These are phyloP conservation scores for Drosophila nr. perissopoda DNA, from an alignment of 2,888 invertebrate species.

Conservation along the genomic window DNA sequence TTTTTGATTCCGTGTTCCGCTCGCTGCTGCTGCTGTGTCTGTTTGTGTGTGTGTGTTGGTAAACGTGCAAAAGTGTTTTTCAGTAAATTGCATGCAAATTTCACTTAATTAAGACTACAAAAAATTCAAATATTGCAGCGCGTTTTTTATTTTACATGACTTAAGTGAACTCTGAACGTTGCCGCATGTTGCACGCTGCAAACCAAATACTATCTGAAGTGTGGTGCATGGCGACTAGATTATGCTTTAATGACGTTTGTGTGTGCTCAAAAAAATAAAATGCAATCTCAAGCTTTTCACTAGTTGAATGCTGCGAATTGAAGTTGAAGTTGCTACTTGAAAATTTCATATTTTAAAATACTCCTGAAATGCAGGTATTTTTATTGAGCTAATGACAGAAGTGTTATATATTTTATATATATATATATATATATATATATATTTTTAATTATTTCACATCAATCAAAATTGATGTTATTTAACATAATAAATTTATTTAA, in stretches of 20 bases:
- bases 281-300: slow-evolving; percentile 21
- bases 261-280: background rate
- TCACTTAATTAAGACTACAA: slow-evolving; percentile 50
- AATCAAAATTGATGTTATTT: no score
- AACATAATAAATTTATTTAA: background rate
- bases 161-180: slow-evolving; percentile 2
- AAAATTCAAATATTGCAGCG: slow-evolving; percentile 10
- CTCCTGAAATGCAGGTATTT: background rate
- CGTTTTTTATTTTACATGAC: slow-evolving; percentile 16
- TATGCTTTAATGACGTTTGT: slow-evolving; percentile 10
- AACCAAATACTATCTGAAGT: slow-evolving; percentile 3
- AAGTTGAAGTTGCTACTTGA: background rate
- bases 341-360: background rate
- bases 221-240: slow-evolving; percentile 3
- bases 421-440: background rate
- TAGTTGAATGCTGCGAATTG: slow-evolving; percentile 39
- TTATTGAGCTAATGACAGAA: no score
- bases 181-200: slow-evolving; percentile 24
- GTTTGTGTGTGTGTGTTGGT: slow-evolving; percentile 15
- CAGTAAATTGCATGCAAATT: slow-evolving; percentile 72
- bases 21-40: slow-evolving; percentile 3
- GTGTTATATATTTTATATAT: background rate
- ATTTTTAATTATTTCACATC: no score
- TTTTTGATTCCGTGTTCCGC: slow-evolving; percentile 11
- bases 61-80: slow-evolving; percentile 56